Evolutionary conservation across 2,797 vertebrate species (phyloP), one percentile per base, ranked within the genome.

Genomic region (Holocentrus rufus): DNA sequence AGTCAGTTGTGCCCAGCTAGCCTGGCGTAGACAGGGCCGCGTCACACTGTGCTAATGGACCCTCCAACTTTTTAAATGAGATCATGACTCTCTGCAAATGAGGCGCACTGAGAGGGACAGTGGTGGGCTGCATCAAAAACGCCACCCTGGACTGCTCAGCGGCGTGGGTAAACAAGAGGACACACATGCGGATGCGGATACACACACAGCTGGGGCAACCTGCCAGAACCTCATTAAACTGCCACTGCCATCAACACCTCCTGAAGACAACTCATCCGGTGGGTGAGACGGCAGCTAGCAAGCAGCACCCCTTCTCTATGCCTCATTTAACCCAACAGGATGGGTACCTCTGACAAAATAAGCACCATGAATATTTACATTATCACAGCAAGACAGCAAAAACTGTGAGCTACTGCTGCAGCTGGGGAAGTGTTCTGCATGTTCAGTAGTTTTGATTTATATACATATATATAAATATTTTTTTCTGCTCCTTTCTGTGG

Each of bases 281-380:
- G 58, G 74, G 70, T 77, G 76, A 73, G 74, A 76, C 56, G 63
- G 74, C 64, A 78, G 77, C 52, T 18, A 80, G 81, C 46, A 10
- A 60, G 69, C 55, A 58, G 52, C 42, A 63, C 69, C 72, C 72
- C 73, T 71, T 63, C 64, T 80, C 42, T 34, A 70, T 47, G 87
- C 61, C 54, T 88, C 85, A 89, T 92, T 90, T 86, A 84, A 47
- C 74, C 62, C 53, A 75, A 77, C 67, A 80, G 62, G 73, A 81
- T 0, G n/a, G 67, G 72, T 44, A 30, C 76, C 74, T 74, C 42
- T 2, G 7, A 58, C 36, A 71, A 74, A 81, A 79, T n/a, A 77
- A 30, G 8, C 34, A 27, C 31, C 50, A 72, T 79, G 76, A 80
- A 87, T 87, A 86, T 85, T 84, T 79, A 80, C 77, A 42, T 36